These are phyloP conservation scores for Acipenser ruthenus DNA, from an alignment of 2,797 vertebrate genomes.

Conservation along the genomic window DNA sequence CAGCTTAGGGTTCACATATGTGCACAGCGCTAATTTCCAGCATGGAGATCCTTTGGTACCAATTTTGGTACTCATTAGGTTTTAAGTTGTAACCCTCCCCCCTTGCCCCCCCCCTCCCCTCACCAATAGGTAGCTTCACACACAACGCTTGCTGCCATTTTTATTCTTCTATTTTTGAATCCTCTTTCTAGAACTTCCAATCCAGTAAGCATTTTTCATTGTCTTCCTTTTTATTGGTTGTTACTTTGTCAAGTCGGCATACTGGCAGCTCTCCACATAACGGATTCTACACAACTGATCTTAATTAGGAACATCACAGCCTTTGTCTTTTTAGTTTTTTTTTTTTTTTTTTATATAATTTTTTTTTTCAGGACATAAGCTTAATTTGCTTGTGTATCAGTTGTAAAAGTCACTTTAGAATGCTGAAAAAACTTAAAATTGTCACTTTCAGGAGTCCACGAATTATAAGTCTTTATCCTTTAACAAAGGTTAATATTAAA, in stretches of 20 bases:
- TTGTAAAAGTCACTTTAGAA: conserved; percentile 44
- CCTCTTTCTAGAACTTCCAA: conserved; percentile 17
- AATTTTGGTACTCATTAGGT: conserved; percentile 29
- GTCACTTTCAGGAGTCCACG: conserved; percentile 28
- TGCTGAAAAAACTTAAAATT: conserved; percentile 34
- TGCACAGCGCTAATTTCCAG: conserved; percentile 46
- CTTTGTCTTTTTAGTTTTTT: conserved; percentile 35
- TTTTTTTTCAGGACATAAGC: no score
- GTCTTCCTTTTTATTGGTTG: conserved; percentile 31
- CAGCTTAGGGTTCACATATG: conserved; percentile 45
- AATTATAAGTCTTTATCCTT: conserved; percentile 30
- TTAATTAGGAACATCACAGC: conserved; percentile 18
- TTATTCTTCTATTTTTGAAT: no score
- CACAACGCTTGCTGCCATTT: no score
- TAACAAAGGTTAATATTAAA: conserved; percentile 34
- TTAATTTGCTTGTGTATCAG: conserved; percentile 5
- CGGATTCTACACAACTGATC: conserved; percentile 9
- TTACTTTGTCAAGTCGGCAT: conserved; percentile 28
- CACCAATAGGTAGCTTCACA: no score
- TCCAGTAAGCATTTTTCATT: conserved; percentile 41
- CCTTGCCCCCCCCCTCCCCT: no score
- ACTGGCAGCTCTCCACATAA: conserved; percentile 34
- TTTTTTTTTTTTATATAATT: conserved; percentile 14
- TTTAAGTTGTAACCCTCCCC: conserved; percentile 13
- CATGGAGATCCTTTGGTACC: conserved; percentile 30